Evolutionary conservation across 2,113 vertebrate species (phyloP).

Genomic region (Colinus virginianus): DNA sequence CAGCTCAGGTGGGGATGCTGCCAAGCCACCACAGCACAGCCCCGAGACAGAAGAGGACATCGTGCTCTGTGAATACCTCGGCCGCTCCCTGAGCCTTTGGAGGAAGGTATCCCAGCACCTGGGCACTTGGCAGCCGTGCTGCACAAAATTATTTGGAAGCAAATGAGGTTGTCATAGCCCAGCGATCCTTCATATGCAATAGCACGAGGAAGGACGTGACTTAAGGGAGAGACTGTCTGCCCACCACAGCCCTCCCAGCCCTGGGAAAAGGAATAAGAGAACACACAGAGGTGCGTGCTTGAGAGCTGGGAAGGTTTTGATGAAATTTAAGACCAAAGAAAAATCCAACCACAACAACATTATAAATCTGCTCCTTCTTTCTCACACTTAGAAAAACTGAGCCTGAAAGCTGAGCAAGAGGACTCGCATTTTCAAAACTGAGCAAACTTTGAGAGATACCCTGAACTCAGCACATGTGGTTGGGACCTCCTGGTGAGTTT

Average conservation of each 20-base stretch:
- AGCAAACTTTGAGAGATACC: neutral
- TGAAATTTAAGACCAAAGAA: neutral
- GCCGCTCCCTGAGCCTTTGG: neutral
- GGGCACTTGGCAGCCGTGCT: neutral
- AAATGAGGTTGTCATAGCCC: neutral
- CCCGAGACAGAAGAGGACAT: neutral
- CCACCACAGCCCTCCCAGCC: neutral
- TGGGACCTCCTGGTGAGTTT: neutral
- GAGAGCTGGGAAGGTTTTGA: neutral
- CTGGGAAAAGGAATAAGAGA: neutral
- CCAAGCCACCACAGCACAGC: neutral
- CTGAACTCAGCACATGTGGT: neutral
- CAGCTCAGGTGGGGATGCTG: neutral
- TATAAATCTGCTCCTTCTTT: neutral
- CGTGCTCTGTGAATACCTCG: fast-evolving
- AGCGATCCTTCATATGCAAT: neutral
- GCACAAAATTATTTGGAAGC: neutral
- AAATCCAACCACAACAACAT: neutral
- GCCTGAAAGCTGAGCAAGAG: neutral
- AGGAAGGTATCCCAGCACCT: neutral
- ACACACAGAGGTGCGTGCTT: neutral
- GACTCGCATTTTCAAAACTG: neutral
- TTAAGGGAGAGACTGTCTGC: neutral
- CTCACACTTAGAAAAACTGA: neutral
- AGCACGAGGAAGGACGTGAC: fast-evolving